Evolutionary conservation across 2,797 vertebrate genomes (phyloP), one percentile per base, ranked within the genome.

Genomic region (Neopelma chrysocephalum): DNA sequence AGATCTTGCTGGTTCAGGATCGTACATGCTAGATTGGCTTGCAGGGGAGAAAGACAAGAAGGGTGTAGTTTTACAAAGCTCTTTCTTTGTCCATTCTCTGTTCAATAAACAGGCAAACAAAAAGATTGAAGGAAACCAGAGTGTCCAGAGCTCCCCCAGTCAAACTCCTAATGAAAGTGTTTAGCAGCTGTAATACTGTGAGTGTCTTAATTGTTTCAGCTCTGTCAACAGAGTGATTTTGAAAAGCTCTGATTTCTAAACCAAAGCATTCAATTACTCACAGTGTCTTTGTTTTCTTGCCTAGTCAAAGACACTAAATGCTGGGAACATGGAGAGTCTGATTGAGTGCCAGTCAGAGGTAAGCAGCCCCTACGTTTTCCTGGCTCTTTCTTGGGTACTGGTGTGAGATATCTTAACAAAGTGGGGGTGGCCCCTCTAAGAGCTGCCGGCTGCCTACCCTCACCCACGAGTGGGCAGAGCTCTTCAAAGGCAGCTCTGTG

Each of bases 101-200:
- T 65, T 92, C 78, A 56, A 89, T 29, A 90, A 94, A 32, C 82
- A 99, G 99, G 87, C 98, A 98, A 96, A 98, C 98, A 82, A 97
- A 92, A 94, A 98, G 97, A 90, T 50, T 11, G 32, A 48, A 73
- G 11, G 96, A 85, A 94, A 83, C 18, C 79, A 96, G 85, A 95
- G 83, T 86, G 32, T 62, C 47, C 91, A 90, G 95, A 93, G 96
- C 97, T 91, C 96, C 96, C 62, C 95, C 97, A 4, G 96, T 98
- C 90, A 97, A 94, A 92, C 97, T 98, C 95, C 99, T 98, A 56
- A 99, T 99, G 99, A 99, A 99, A 99, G 98, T 99, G 95, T 97
- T 98, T 97, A 98, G 98, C 94, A 98, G 98, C 97, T 99, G 96
- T 96, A 95, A 98, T 96, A 93, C 96, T 66, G 99, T 99, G 97